Conservation (phyloP, 2,888 invertebrate species). For the Polietes domitor region DNA sequence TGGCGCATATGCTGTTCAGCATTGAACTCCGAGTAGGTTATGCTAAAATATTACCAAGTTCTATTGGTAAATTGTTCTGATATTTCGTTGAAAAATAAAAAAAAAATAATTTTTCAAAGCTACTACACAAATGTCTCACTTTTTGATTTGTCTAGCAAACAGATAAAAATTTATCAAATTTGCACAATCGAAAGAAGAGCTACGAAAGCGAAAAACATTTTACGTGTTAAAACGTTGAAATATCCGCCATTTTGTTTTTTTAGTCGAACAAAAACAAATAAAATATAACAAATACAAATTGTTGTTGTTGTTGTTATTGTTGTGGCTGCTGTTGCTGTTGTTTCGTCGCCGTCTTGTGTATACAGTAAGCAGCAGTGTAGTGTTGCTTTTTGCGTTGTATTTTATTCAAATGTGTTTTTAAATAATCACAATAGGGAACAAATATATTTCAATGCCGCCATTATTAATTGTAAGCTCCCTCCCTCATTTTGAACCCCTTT, state of each 20-base stretch:
- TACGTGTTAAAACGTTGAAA: neutral
- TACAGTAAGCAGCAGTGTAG: neutral
- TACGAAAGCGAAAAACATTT: neutral
- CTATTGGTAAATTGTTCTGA: no score
- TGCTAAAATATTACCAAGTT: no score
- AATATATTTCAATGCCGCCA: constrained; percentile 69
- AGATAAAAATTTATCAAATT: neutral
- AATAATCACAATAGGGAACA: constrained; percentile 62
- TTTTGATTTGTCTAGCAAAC: neutral
- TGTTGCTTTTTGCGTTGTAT: constrained; percentile 46
- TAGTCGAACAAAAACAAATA: constrained; percentile 24
- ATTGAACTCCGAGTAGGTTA: no score
- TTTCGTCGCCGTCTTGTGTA: no score
- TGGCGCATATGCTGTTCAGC: no score
- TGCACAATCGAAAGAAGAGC: neutral
- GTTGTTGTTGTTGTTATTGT: constrained; percentile 44
- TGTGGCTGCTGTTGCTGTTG: neutral
- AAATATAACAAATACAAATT: constrained; percentile 22
- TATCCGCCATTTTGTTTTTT: constrained; percentile 62
- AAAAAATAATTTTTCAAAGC: no score
- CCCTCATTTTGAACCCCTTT: constrained; percentile 63
- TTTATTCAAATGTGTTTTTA: constrained; percentile 34
- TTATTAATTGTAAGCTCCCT: constrained; percentile 67
- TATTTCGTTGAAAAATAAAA: no score
- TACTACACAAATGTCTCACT: no score